phyloP scores from a whole-genome alignment of 2,888 invertebrate species.

The Pterobdella sp. region DNA sequence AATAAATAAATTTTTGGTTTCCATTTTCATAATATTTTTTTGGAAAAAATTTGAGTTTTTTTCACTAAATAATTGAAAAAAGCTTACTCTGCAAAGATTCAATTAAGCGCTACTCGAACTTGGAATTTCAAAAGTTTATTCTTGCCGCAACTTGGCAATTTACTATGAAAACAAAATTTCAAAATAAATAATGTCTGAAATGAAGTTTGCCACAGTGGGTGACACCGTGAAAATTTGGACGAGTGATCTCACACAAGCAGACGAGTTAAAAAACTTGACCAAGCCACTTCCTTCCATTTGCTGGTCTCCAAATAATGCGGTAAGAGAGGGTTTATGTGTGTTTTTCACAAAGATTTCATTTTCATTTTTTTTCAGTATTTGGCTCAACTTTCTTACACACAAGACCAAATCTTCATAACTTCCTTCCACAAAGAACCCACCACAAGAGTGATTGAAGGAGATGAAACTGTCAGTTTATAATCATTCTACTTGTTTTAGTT shows the following conservation, averaged over 20 bases:
- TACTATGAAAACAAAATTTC: no score
- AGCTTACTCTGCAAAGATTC: no score
- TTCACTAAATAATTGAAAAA: no score
- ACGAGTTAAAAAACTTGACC: constrained; percentile 45
- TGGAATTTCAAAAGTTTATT: no score
- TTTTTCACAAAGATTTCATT: constrained; percentile 20
- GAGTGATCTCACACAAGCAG: constrained; percentile 39
- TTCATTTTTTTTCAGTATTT: constrained; percentile 36
- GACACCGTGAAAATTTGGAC: constrained; percentile 49
- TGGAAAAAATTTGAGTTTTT: no score
- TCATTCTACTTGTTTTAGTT: no score
- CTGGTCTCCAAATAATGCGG: constrained; percentile 43
- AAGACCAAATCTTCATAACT: constrained; percentile 42
- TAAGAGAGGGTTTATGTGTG: constrained; percentile 30
- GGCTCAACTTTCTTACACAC: constrained; percentile 42
- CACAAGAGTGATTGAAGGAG: constrained; percentile 1
- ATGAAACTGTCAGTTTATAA: constrained; percentile 14
- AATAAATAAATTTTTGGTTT: neutral
- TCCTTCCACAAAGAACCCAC: constrained; percentile 23
- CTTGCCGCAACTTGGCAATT: no score
- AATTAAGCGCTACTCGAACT: no score
- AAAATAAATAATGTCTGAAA: constrained; percentile 25
- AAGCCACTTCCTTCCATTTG: constrained; percentile 41
- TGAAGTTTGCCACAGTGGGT: constrained; percentile 44
- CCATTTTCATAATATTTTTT: neutral